Percentiles rank a stretch among this genome's conserved stretches.
phyloP scores from a whole-genome alignment of 2,797 vertebrate species.

The Florisuga fusca region DNA sequence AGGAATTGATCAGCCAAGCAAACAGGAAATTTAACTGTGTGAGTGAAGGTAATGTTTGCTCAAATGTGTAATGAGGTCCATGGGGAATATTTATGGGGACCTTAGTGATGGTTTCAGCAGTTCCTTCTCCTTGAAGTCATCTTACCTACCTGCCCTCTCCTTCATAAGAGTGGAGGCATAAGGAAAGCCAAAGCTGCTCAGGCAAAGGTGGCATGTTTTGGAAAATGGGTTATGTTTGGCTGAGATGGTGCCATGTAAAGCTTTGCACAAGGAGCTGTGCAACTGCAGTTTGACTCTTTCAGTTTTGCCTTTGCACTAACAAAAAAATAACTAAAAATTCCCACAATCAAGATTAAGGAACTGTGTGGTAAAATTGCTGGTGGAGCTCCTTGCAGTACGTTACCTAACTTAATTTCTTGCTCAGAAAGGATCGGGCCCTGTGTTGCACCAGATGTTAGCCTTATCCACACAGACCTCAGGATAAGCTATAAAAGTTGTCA shows the following conservation, averaged over 20 bases:
- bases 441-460: neutral
- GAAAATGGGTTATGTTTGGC: neutral
- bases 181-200: conserved; percentile 1
- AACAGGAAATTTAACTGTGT: conserved; percentile 84
- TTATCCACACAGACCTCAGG: neutral
- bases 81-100: conserved; percentile 81
- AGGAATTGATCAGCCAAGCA: conserved; percentile 84
- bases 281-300: neutral
- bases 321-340: too few species aligned
- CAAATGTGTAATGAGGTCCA: conserved; percentile 83
- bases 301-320: neutral
- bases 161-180: neutral
- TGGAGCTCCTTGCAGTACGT: neutral
- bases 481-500: neutral
- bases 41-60: conserved; percentile 83
- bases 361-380: neutral
- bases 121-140: conserved; percentile 67
- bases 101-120: conserved; percentile 70
- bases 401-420: neutral
- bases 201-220: neutral
- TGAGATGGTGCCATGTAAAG: neutral
- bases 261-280: neutral
- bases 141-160: conserved; percentile 41
- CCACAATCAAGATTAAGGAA: neutral
- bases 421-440: neutral